Evolutionary conservation across 2,888 invertebrate genomes (phyloP), one percentile per base, ranked within the genome.

Genomic region (Caenorhabditis zanzibari): DNA sequence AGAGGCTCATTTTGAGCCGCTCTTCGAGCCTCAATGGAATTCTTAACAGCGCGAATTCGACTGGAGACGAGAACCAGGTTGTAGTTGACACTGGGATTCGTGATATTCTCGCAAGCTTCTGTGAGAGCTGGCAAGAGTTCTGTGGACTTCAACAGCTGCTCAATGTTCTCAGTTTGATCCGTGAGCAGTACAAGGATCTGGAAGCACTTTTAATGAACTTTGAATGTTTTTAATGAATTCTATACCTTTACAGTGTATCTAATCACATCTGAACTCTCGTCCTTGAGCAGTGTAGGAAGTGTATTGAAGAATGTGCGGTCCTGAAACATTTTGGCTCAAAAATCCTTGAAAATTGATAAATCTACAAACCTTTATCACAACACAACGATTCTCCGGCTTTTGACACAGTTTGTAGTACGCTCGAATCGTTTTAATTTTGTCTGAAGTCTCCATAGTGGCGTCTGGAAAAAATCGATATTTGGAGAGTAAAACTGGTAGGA

Each of bases 321-420:
- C 85, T 87, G 63, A 49, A 80, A 54, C 4, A 4, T 10, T 41
- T 26, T 59, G 10, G 12, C 35, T 14, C 6, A 66, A 5, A 35
- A 38, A 24, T 3, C 6, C 1, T 47, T 61, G 52, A 28, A 49
- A 44, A 66, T 10, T n/a, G n/a, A n/a, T n/a, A n/a, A n/a, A n/a
- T n/a, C n/a, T n/a, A 41, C 58, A 35, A 1, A 86, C 84, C 69
- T 82, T 86, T 5, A 87, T 54, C 54, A 87, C 75, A 10, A 85
- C 63, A 12, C 58, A 16, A 3, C 87, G 81, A 59, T 83, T 75
- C 28, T 79, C 81, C 5, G 84, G 81, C 49, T 85, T 85, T 22
- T 81, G 76, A 72, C 87, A 87, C 28, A 87, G 68, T 52, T 87
- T 87, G 58, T 82, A 77, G 63, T 87, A 87, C 10, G 84, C 77